Percentiles rank a stretch among this genome's conserved stretches.
Conservation (phyloP, 2,888 invertebrate genomes). For the Criorhina ranunculi region DNA sequence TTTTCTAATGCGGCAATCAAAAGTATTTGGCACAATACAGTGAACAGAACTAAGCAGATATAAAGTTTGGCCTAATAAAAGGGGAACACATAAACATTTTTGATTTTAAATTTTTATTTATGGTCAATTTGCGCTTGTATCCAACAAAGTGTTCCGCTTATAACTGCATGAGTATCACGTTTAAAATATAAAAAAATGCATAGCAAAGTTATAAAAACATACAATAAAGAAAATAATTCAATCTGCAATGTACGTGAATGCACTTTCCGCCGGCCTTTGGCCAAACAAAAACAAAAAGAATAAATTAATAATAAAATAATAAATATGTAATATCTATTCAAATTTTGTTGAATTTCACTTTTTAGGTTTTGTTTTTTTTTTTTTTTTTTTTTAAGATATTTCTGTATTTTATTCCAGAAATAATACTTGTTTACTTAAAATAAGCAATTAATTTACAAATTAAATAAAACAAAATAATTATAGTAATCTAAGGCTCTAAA, state of each 20-base stretch:
- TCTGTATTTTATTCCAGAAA: constrained; percentile 70
- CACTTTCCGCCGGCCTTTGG: constrained; percentile 77
- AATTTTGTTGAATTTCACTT: constrained; percentile 51
- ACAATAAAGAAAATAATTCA: constrained; percentile 52
- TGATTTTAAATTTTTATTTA: constrained; percentile 24
- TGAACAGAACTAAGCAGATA: neutral
- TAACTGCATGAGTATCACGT: constrained; percentile 60
- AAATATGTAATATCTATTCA: constrained; percentile 73
- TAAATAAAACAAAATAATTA: constrained; percentile 56
- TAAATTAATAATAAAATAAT: constrained; percentile 73
- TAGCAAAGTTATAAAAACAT: constrained; percentile 40
- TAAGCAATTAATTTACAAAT: constrained; percentile 66
- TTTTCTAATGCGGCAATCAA: constrained; percentile 31
- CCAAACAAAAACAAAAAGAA: constrained; percentile 73
- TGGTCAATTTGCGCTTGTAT: constrained; percentile 29
- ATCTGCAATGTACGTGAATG: constrained; percentile 73
- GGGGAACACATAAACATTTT: constrained; percentile 11
- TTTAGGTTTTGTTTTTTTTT: constrained; percentile 41
- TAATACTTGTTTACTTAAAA: constrained; percentile 67
- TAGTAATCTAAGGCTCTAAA: constrained; percentile 70
- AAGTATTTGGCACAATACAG: constrained; percentile 59
- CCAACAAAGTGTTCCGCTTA: constrained; percentile 47
- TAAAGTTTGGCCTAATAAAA: neutral
- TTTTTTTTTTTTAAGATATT: constrained; percentile 76
- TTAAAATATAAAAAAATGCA: constrained; percentile 39